Evolutionary conservation across 1,140 invertebrate genomes (phyloP).

Genomic region (Xylocopa sonorina): DNA sequence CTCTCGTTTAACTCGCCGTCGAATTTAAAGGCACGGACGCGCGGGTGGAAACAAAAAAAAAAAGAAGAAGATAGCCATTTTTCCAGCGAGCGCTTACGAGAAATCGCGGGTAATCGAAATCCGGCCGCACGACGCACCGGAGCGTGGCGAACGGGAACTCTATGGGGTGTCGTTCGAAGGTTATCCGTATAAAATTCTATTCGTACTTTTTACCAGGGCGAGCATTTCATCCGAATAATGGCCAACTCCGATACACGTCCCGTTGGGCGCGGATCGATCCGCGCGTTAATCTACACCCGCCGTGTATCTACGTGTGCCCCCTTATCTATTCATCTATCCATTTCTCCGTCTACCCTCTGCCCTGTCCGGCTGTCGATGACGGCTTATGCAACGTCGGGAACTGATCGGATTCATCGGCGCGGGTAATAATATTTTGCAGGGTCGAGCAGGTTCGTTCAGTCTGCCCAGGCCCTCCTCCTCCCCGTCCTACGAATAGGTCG

Average conservation of each 20-base stretch:
- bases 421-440: conserved; percentile 79
- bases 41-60: too few relatives aligned
- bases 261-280: neutral
- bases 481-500: conserved; percentile 68
- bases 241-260: neutral
- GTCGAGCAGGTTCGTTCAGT: conserved; percentile 77
- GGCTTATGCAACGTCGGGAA: conserved; percentile 77
- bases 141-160: too few relatives aligned
- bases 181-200: too few relatives aligned
- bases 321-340: conserved; percentile 47
- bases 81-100: too few relatives aligned
- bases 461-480: conserved; percentile 69
- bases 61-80: too few relatives aligned
- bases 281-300: conserved; percentile 20
- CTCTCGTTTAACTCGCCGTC: too few relatives aligned
- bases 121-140: too few relatives aligned
- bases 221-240: too few relatives aligned
- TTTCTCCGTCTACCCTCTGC: conserved; percentile 24
- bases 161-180: too few relatives aligned
- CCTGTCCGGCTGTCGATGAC: conserved; percentile 65
- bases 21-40: too few relatives aligned
- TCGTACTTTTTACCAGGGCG: too few relatives aligned
- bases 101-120: too few relatives aligned
- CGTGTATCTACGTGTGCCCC: conserved; percentile 26
- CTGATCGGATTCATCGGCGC: conserved; percentile 77